Conservation (phyloP, 2,888 invertebrate genomes). For the Phalangium opilio region DNA sequence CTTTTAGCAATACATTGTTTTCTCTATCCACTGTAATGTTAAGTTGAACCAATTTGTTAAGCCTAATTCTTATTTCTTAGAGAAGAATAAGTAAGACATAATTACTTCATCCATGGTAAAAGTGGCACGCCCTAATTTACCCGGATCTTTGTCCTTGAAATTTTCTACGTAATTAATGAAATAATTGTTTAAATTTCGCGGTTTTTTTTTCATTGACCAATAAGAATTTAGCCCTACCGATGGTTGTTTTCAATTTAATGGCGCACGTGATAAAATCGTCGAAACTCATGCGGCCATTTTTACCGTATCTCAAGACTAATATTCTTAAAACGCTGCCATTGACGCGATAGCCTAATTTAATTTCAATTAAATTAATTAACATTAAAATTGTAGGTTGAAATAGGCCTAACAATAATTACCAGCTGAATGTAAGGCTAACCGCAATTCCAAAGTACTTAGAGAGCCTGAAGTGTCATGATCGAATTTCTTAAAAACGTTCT, state of each 20-base stretch:
- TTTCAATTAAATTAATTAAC: no score
- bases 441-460: constrained; percentile 63
- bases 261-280: constrained; percentile 92
- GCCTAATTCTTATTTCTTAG: no score
- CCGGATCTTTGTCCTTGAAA: constrained; percentile 56
- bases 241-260: constrained; percentile 82
- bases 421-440: constrained; percentile 70
- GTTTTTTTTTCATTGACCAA: no score
- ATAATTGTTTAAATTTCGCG: no score
- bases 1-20: constrained; percentile 64
- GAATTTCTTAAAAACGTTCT: constrained; percentile 73
- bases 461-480: constrained; percentile 63
- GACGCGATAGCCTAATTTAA: constrained; percentile 52
- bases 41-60: constrained; percentile 2
- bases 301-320: constrained; percentile 77
- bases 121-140: constrained; percentile 55
- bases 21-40: constrained; percentile 54
- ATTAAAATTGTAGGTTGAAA: no score
- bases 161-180: no score
- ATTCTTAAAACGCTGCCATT: constrained; percentile 79
- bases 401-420: constrained; percentile 37
- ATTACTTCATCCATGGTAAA: constrained; percentile 65
- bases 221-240: no score
- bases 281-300: constrained; percentile 68
- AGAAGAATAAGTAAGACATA: constrained; percentile 6